Base-by-base conservation (phyloP, 2,797 vertebrate species). In the Typhlichthys eigenmanni region DNA sequence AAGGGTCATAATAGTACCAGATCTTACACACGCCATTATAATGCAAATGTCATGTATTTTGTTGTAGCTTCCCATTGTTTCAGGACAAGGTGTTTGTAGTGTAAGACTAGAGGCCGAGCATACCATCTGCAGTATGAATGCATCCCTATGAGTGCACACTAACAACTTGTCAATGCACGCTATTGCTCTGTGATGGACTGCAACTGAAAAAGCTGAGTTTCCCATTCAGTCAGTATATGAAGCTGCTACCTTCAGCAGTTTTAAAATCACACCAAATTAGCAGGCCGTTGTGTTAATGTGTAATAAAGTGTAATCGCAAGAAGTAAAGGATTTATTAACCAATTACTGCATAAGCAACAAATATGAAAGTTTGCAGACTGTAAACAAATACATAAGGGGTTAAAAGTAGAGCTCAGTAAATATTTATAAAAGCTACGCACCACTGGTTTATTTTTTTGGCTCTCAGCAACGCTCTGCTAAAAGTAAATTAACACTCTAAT, bases 401-500 rank as follows among this genome's bases (percentile, higher is more conserved):
- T 8, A 43, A 45, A 48, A 71, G 53, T 29, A 60, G 17, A 7
- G 14, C 50, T 54, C 61, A 51, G 72, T 83, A 85, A 81, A 84
- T 87, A 85, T 85, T 82, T 78, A 81, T 82, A 72, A 90, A 83
- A 78, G 54, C 64, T 78, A 45, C 45, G 54, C 11, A 45, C 19
- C 55, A 60, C 47, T 72, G 68, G 79, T 80, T 62, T 63, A 64
- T 67, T 55, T 64, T 49, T 62, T 32, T 54, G 54, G 52, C 50
- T 60, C 53, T 73, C 55, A 60, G 71, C 63, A 50, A 64, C 60
- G 74, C 75, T 62, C 62, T 60, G 68, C 73, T 84, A 87, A 79
- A 84, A 81, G 81, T 81, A 88, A 81, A 86, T 86, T 78, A 86
- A 85, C 72, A 85, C 58, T 72, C 74, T 73, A 79, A 77, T 61